Evolutionary conservation across 2,888 invertebrate species (phyloP).

Genomic region (Caenorhabditis sp.): DNA sequence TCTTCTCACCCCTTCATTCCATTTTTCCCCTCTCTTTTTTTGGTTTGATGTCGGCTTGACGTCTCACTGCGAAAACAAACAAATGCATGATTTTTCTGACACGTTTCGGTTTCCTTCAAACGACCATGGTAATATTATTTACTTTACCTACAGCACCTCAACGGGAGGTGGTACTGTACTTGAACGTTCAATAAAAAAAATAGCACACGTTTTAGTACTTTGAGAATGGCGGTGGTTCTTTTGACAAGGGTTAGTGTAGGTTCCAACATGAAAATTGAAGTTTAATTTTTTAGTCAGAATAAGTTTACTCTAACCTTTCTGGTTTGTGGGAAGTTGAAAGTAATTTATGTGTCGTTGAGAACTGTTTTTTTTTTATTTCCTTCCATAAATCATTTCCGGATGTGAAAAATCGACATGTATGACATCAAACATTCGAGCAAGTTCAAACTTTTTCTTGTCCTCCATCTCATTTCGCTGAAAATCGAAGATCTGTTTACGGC

Average conservation of each 20-base stretch:
- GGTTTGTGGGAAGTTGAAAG: too few species aligned
- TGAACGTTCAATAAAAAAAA: neutral
- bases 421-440: slow-evolving; percentile 46
- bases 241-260: too few species aligned
- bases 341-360: too few species aligned
- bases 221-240: neutral
- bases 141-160: neutral
- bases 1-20: neutral
- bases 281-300: too few species aligned
- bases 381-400: slow-evolving; percentile 15
- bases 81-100: neutral
- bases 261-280: too few species aligned
- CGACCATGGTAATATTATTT: neutral
- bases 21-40: neutral
- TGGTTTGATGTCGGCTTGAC: neutral
- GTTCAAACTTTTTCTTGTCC: slow-evolving; percentile 5
- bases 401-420: slow-evolving; percentile 39
- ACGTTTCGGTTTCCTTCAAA: neutral
- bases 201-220: neutral
- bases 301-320: too few species aligned
- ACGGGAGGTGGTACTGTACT: neutral
- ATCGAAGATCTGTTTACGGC: too few species aligned
- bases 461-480: too few species aligned
- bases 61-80: neutral
- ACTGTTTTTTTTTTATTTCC: neutral